A percentile compares a stretch with the other conserved stretches of the same genome.
Evolutionary conservation across 1,140 invertebrate species (phyloP).

Genomic region (Leptinotarsa texana): DNA sequence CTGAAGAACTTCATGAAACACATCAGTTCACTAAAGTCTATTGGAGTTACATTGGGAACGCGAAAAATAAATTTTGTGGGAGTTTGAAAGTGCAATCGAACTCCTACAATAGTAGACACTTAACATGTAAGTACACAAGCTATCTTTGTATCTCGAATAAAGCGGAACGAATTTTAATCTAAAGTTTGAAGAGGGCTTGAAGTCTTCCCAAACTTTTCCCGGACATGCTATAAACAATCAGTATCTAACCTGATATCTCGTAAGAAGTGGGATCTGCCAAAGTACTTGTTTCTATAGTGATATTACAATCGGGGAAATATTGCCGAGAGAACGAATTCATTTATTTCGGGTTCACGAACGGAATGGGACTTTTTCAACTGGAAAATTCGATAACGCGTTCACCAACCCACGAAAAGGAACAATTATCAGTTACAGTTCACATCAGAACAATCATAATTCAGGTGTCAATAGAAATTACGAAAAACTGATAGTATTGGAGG

Average conservation of each 20-base stretch:
- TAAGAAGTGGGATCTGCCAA: not conserved
- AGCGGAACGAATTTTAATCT: conserved; percentile 23
- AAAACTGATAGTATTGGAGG: no score
- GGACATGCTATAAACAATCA: conserved; percentile 31
- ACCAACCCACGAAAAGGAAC: no score
- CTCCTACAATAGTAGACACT: conserved; percentile 14
- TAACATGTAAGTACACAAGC: conserved; percentile 25
- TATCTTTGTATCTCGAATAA: not conserved
- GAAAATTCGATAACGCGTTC: not conserved
- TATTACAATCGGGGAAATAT: conserved; percentile 11
- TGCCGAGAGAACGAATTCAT: not conserved
- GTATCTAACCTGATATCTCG: conserved; percentile 25
- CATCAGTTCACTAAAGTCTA: not conserved
- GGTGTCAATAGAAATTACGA: no score
- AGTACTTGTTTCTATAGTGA: conserved; percentile 25
- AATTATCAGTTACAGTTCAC: no score
- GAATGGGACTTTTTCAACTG: not conserved
- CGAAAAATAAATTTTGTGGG: conserved; percentile 1
- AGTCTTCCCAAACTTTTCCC: conserved; percentile 19
- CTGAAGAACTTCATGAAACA: not conserved
- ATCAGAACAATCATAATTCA: no score
- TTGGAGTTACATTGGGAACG: not conserved
- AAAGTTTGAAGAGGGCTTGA: conserved; percentile 27
- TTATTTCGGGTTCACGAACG: not conserved
- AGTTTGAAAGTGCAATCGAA: conserved; percentile 7